A percentile compares a stretch with the other conserved stretches of the same genome.
Conservation (phyloP, 2,113 vertebrate species). For the Talpa occidentalis region DNA sequence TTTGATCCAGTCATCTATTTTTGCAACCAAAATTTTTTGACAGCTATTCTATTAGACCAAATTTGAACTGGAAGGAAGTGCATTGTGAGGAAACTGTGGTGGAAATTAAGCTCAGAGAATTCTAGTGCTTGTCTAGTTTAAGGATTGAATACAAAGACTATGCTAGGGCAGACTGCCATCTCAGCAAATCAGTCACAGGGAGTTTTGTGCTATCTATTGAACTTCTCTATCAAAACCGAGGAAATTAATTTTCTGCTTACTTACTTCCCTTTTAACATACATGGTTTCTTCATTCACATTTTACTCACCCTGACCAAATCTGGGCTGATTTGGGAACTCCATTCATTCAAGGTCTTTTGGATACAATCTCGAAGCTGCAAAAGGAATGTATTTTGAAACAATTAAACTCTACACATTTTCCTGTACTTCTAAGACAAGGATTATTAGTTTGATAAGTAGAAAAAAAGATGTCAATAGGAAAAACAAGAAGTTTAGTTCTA, state of each 20-base stretch:
- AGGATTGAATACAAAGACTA: not conserved
- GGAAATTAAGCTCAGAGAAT: not conserved
- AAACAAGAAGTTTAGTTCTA: slow-evolving; percentile 29
- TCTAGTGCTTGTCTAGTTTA: not conserved
- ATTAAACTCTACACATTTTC: not conserved
- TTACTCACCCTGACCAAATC: slow-evolving; percentile 86
- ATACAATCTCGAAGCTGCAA: slow-evolving; percentile 97
- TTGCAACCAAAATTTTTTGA: slow-evolving; percentile 2
- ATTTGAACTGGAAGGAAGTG: slow-evolving; percentile 28
- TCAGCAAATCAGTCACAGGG: not conserved
- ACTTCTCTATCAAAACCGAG: slow-evolving; percentile 2
- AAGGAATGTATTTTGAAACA: slow-evolving; percentile 72
- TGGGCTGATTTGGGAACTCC: slow-evolving; percentile 88
- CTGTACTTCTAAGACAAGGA: slow-evolving; percentile 11
- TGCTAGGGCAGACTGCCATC: not conserved
- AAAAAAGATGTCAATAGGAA: not conserved
- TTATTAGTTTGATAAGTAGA: slow-evolving; percentile 2
- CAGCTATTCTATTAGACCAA: not conserved
- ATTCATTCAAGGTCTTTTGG: slow-evolving; percentile 94
- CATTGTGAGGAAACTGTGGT: not conserved
- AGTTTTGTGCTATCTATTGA: not conserved
- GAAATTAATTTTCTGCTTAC: slow-evolving; percentile 36
- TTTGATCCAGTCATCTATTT: no score
- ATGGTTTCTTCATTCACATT: not conserved
- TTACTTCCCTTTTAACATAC: not conserved